Percentiles rank a stretch among this genome's conserved stretches.
phyloP scores from a whole-genome alignment of 2,888 invertebrate genomes.

The Teleogryllus oceanicus region DNA sequence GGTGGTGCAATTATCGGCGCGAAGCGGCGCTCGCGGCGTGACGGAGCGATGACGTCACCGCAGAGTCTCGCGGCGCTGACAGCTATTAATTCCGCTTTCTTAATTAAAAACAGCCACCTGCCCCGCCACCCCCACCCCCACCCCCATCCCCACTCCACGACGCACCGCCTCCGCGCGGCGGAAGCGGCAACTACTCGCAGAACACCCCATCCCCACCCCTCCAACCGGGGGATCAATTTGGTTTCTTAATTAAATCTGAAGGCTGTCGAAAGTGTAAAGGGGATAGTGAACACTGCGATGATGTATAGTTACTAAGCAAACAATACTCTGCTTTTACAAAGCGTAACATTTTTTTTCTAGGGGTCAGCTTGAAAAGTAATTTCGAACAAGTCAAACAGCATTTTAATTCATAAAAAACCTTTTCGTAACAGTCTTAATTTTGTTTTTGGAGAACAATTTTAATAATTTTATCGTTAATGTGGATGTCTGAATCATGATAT shows the following conservation, averaged over 20 bases:
- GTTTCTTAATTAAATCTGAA: background rate
- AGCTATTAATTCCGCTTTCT: background rate
- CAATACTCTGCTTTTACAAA: too few relatives aligned
- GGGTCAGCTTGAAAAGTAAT: too few relatives aligned
- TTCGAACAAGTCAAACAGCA: too few relatives aligned
- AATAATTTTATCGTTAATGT: too few relatives aligned
- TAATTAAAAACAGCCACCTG: slow-evolving; percentile 9
- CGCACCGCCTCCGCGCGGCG: too few relatives aligned
- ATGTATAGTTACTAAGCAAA: too few relatives aligned
- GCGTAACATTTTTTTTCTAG: too few relatives aligned
- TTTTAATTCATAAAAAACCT: too few relatives aligned
- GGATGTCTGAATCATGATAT: too few relatives aligned
- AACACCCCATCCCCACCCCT: background rate
- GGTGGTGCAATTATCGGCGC: background rate
- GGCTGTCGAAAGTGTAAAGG: background rate
- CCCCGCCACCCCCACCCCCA: background rate
- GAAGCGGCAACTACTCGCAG: too few relatives aligned
- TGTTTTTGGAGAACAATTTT: background rate
- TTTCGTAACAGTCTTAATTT: background rate
- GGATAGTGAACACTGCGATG: background rate
- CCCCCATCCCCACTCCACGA: too few relatives aligned
- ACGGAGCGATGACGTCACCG: background rate
- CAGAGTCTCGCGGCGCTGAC: background rate
- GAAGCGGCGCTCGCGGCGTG: background rate
- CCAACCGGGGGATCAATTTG: background rate